Evolutionary conservation across 2,888 invertebrate species (phyloP), one percentile per base, ranked within the genome.

Genomic region (Lysandra coridon): DNA sequence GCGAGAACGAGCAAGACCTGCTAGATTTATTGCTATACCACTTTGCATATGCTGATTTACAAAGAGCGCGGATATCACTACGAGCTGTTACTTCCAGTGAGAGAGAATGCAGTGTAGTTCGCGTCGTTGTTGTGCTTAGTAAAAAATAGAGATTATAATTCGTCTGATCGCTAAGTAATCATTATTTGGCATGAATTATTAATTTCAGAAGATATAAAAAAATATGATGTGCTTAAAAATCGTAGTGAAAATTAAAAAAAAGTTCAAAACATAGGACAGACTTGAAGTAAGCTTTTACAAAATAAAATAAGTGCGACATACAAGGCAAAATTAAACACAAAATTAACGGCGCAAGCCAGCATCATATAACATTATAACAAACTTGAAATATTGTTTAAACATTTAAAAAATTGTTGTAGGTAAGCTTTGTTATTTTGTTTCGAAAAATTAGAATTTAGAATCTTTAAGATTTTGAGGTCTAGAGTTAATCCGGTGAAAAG

Each of bases 21-120:
- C 91, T 92, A 94, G 95, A 95, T 95, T 95, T 95, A 95, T 95
- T 94, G 92, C 95, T 92, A 92, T 93, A 93, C 95, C 94, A 94
- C 94, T 95, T 95, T 95, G 95, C 95, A 95, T 95, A 95, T 95
- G 95, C 95, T 95, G 95, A 95, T 95, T 95, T 95, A 95, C 95
- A 95, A 94, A 95, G 93, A 91, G 90, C 88, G 85, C 82, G 88
- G 88, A 86, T 82, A 84, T 87, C 77, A 82, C 84, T 86, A 80
- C 80, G 90, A 91, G 92, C 80, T 82, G 88, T 82, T 85, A 83
- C 82, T 82, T 82, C 53, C 85, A 89, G 86, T 85, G 88, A 85
- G 84, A 85, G 10, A 4, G 14, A 7, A 6, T 64, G 7, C 57
- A 73, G 49, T n/a, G 12, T 23, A 7, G 23, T 64, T 64, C 10